These are phyloP conservation scores for Eretmocerus hayati DNA, from an alignment of 2,888 invertebrate species.

Conservation along the genomic window DNA sequence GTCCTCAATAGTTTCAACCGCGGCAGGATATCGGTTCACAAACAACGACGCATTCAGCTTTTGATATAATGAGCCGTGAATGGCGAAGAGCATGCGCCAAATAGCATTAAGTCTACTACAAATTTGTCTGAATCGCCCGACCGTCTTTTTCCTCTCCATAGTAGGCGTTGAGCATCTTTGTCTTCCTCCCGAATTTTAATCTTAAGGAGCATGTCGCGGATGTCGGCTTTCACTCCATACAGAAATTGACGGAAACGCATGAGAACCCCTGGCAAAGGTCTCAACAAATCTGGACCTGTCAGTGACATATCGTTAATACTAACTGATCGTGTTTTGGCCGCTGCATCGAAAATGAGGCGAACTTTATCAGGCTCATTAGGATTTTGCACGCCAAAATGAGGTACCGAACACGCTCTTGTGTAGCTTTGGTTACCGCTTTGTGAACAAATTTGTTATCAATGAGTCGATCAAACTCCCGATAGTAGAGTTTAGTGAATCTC, in stretches of 20 bases:
- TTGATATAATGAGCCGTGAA: slow-evolving; percentile 25
- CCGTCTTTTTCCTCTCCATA: not conserved
- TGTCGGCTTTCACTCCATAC: not conserved
- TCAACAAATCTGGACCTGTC: not conserved
- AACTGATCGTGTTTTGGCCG: not conserved
- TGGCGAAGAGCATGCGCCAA: slow-evolving; percentile 23
- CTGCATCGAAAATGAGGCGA: not conserved
- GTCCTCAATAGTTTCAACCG: slow-evolving; percentile 26
- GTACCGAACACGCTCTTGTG: not conserved
- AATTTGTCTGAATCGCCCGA: not conserved
- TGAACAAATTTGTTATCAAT: not conserved
- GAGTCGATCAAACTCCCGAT: not conserved
- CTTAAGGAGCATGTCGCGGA: not conserved
- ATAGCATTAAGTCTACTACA: slow-evolving; percentile 21
- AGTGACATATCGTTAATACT: not conserved
- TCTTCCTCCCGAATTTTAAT: not conserved
- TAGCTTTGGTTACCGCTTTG: not conserved
- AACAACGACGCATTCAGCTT: slow-evolving; percentile 25
- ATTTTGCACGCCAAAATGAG: not conserved
- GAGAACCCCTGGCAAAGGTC: not conserved
- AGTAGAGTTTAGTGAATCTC: not conserved
- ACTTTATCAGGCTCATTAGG: not conserved
- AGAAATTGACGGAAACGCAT: not conserved
- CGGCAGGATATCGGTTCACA: slow-evolving; percentile 20
- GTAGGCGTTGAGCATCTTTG: not conserved